Base-by-base conservation (phyloP, 2,797 vertebrate genomes). In the Anas capensis region DNA sequence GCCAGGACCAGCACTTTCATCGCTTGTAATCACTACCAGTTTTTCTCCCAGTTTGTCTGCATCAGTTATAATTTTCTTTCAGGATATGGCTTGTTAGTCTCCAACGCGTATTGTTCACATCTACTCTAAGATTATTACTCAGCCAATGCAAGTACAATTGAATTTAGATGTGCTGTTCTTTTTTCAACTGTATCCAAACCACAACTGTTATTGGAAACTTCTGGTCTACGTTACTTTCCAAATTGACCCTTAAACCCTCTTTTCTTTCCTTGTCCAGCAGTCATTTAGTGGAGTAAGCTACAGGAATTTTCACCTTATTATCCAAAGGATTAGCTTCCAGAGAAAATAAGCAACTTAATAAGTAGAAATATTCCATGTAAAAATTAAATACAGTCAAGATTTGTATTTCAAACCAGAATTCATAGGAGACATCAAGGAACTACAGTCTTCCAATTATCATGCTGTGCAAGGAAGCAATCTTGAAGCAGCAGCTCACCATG, bases 151-250 rank as follows among this genome's bases (percentile, higher is more conserved):
- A 92, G 76, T 48, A 78, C 65, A 91, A 89, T 65, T 90, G 61
- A 78, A 72, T 89, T 92, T 66, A 79, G 42, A 73, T 62, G 34
- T 21, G 26, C 38, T 73, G 60, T 38, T 88, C 86, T 62, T 86
- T 91, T 70, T 93, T 92, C 85, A 93, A 83, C 54, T 91, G 31
- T 54, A 86, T 88, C 82, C 87, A 97, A 95, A 77, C 93, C 92
- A 91, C 91, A 94, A 44, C 13, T 88, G 27, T 92, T 95, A 91
- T 2, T 82, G 85, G 80, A 94, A 96, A 91, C 38, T 83, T 86
- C 44, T 93, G 73, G 24, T 62, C 70, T 66, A 83, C 58, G 46
- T 82, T 82, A 62, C 40, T 87, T 82, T 91, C 57, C 34, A 71
- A 93, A 92, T 3, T 91, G 86, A 95, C 88, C 79, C 73, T 87